These are phyloP conservation scores for Lipophrys pholis DNA, from an alignment of 2,113 vertebrate species.

Conservation along the genomic window DNA sequence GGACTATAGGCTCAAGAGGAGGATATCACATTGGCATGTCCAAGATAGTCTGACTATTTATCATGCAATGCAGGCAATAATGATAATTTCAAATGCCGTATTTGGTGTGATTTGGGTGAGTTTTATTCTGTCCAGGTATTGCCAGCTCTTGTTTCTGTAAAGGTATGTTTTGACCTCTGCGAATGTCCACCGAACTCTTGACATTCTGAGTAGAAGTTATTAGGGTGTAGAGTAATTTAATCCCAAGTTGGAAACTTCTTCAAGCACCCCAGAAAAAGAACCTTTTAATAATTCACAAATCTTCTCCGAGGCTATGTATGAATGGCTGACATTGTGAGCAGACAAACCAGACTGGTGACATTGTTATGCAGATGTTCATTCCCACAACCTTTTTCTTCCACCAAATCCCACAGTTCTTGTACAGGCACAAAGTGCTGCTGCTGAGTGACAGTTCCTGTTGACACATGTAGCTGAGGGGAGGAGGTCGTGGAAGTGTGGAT, in stretches of 20 bases:
- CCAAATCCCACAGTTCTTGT: conserved; percentile 65
- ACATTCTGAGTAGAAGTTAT: conserved; percentile 53
- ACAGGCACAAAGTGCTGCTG: conserved; percentile 44
- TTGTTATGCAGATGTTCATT: conserved; percentile 80
- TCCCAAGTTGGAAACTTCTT: conserved; percentile 63
- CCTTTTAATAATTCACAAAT: conserved; percentile 76
- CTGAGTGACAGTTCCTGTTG: conserved; percentile 81
- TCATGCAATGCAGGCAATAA: conserved; percentile 14
- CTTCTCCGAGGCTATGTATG: conserved; percentile 69
- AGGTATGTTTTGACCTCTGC: conserved; percentile 27
- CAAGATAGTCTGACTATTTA: conserved; percentile 15
- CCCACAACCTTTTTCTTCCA: conserved; percentile 66
- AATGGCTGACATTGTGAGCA: conserved; percentile 73
- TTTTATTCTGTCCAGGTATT: neutral
- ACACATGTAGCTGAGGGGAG: conserved; percentile 65
- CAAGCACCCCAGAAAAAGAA: conserved; percentile 44
- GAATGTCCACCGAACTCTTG: conserved; percentile 43
- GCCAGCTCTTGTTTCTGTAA: conserved; percentile 17
- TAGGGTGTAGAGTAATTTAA: conserved; percentile 62
- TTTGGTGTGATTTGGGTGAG: conserved; percentile 10
- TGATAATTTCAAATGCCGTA: neutral
- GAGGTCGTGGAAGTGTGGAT: conserved; percentile 29
- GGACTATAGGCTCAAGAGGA: conserved; percentile 20
- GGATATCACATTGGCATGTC: conserved; percentile 7
- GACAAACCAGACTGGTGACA: conserved; percentile 72